These are phyloP conservation scores for Patella depressa DNA, from an alignment of 2,888 invertebrate species.

Conservation along the genomic window DNA sequence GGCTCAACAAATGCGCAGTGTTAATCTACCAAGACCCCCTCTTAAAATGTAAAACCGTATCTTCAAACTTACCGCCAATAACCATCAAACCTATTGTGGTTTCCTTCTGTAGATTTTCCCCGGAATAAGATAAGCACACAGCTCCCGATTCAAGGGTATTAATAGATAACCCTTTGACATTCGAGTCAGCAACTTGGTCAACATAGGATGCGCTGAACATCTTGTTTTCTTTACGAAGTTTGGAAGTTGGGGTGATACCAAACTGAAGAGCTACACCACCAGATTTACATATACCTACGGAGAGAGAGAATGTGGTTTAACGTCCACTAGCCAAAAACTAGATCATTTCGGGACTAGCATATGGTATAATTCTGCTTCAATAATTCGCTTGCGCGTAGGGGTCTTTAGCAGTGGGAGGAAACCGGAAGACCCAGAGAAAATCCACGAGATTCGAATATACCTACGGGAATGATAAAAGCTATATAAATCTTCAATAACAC, in stretches of 20 bases:
- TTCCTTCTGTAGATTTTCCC: neutral
- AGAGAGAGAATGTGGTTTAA: neutral
- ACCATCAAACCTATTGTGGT: neutral
- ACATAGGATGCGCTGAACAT: neutral
- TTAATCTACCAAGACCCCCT: no score
- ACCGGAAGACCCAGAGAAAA: no score
- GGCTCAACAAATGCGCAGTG: no score
- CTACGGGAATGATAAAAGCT: no score
- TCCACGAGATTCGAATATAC: no score
- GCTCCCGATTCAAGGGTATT: neutral
- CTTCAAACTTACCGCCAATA: neutral
- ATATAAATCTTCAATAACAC: neutral
- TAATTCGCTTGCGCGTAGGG: no score
- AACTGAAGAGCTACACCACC: constrained; percentile 44
- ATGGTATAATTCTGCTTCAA: no score
- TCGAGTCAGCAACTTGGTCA: neutral
- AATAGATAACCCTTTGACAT: neutral
- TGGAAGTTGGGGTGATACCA: neutral
- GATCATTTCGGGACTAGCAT: no score
- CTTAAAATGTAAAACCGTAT: no score
- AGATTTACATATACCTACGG: constrained; percentile 48
- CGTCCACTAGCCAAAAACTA: no score
- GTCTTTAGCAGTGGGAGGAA: no score
- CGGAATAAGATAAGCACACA: neutral
- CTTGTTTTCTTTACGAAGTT: neutral